Percentiles rank a stretch among this genome's conserved stretches.
These are phyloP conservation scores for Scaptomyza polygonia DNA, from an alignment of 2,888 invertebrate genomes.

Conservation along the genomic window DNA sequence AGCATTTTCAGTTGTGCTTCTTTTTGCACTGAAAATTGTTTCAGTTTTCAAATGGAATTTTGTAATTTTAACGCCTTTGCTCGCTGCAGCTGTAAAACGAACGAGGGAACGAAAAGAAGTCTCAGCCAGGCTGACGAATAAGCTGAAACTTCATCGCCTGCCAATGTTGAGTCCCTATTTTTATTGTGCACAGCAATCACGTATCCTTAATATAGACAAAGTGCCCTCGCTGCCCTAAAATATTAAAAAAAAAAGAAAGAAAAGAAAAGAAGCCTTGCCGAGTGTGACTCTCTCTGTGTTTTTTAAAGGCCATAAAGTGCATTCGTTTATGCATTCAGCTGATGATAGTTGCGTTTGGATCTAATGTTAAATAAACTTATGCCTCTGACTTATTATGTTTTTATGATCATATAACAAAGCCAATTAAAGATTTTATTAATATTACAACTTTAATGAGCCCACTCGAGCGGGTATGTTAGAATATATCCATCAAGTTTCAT, in stretches of 20 bases:
- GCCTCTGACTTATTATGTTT: not conserved
- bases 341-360: not conserved
- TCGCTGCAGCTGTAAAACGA: constrained; percentile 24
- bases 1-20: constrained; percentile 47
- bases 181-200: constrained; percentile 70
- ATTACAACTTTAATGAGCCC: not conserved
- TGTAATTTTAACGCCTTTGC: constrained; percentile 81
- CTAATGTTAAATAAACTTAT: not conserved
- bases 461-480: not conserved
- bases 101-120: constrained; percentile 2
- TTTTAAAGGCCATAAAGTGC: constrained; percentile 28
- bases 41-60: constrained; percentile 82
- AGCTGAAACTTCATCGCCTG: constrained; percentile 59
- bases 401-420: not conserved
- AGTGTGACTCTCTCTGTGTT: not conserved
- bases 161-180: constrained; percentile 37
- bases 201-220: constrained; percentile 59
- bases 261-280: not conserved
- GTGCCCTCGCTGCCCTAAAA: constrained; percentile 51
- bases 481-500: not conserved
- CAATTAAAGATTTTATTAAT: not conserved
- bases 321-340: constrained; percentile 24
- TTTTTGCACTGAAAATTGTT: constrained; percentile 67
- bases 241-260: constrained; percentile 18
- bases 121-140: constrained; percentile 54